Percentiles rank a stretch among this genome's conserved stretches.
Evolutionary conservation across 2,888 invertebrate genomes (phyloP).

Genomic region (Noctua comes): DNA sequence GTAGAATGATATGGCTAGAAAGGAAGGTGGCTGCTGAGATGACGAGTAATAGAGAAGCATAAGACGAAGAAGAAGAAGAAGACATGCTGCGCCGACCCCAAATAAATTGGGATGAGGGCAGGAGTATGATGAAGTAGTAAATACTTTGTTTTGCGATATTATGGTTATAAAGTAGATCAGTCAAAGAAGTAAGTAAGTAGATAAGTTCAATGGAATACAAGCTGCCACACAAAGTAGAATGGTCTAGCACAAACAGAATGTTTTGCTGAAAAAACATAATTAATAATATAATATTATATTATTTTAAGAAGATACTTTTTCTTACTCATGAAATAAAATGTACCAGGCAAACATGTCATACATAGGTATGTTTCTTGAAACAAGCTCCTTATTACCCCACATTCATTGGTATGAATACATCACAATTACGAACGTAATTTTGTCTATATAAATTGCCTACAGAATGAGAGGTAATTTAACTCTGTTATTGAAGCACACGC

Average conservation of each 20-base stretch:
- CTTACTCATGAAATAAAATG: background rate
- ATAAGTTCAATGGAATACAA: background rate
- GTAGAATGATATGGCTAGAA: too few relatives aligned
- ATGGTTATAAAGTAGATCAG: background rate
- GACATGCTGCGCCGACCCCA: too few relatives aligned
- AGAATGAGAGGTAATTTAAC: slow-evolving; percentile 35
- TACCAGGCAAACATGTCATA: background rate
- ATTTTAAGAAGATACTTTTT: background rate
- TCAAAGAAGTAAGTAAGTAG: too few relatives aligned
- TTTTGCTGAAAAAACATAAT: too few relatives aligned
- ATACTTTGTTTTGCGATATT: background rate
- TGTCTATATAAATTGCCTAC: slow-evolving; percentile 50
- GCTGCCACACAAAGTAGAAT: background rate
- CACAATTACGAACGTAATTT: slow-evolving; percentile 53
- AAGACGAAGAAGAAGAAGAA: too few relatives aligned
- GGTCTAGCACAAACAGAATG: background rate
- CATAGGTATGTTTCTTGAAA: slow-evolving; percentile 10
- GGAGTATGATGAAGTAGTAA: background rate
- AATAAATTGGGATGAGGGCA: too few relatives aligned
- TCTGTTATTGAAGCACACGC: slow-evolving; percentile 34
- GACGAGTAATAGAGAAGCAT: too few relatives aligned
- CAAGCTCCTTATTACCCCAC: slow-evolving; percentile 40
- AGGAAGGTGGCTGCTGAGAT: too few relatives aligned
- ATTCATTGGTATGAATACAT: slow-evolving; percentile 57
- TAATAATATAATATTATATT: background rate